These are phyloP conservation scores for Zaprionus kolodkinae DNA, from an alignment of 1,140 invertebrate genomes.

Conservation along the genomic window DNA sequence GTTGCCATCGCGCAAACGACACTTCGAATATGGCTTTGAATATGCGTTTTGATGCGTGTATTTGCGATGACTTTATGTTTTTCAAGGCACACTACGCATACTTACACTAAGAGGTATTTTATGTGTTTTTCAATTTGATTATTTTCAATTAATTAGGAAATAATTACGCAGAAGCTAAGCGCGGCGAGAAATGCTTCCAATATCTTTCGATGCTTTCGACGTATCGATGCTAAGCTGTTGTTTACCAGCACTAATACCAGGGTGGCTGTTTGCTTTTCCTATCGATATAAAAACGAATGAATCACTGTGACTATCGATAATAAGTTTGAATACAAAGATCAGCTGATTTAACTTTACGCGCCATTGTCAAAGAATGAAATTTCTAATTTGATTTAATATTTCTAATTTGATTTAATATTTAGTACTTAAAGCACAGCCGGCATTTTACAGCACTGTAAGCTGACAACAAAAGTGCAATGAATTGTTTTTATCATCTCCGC, in stretches of 20 bases:
- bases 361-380: not conserved
- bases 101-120: constrained; percentile 58
- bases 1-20: constrained; percentile 38
- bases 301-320: constrained; percentile 4
- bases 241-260: constrained; percentile 34
- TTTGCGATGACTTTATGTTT: constrained; percentile 10
- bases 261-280: not conserved
- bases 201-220: constrained; percentile 42
- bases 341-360: constrained; percentile 25
- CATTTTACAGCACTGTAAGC: constrained; percentile 34
- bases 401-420: not conserved
- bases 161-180: constrained; percentile 70
- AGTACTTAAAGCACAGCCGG: not conserved
- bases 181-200: constrained; percentile 48
- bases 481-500: constrained; percentile 46
- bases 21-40: constrained; percentile 45
- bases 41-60: constrained; percentile 33
- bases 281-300: constrained; percentile 14
- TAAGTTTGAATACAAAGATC: not conserved
- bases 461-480: constrained; percentile 27
- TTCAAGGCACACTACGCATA: constrained; percentile 45
- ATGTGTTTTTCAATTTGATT: constrained; percentile 44
- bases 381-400: not conserved
- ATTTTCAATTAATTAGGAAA: constrained; percentile 56
- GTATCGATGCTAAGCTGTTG: constrained; percentile 36